phyloP scores from a whole-genome alignment of 2,888 invertebrate genomes.

The Charanyca ferruginea region DNA sequence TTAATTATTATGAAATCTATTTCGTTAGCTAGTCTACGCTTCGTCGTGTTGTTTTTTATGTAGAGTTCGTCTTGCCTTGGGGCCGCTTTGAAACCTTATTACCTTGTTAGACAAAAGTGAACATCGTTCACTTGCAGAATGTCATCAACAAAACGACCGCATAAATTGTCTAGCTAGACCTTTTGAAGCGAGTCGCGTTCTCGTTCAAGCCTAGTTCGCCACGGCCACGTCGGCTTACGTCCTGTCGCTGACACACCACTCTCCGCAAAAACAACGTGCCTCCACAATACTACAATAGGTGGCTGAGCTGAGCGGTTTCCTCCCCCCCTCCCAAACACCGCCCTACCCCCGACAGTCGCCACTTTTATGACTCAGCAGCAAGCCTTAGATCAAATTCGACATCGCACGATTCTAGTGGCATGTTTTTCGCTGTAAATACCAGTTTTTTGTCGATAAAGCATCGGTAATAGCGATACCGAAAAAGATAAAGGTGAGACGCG shows the following conservation, averaged over 20 bases:
- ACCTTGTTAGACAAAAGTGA: slow-evolving; percentile 59
- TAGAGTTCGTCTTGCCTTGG: slow-evolving; percentile 17
- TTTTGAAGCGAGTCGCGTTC: slow-evolving; percentile 72
- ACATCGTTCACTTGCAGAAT: slow-evolving; percentile 67
- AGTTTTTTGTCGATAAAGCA: slow-evolving; percentile 81
- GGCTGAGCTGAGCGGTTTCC: slow-evolving; percentile 84
- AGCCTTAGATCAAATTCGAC: slow-evolving; percentile 88
- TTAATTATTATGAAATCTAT: slow-evolving; percentile 53
- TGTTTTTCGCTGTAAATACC: slow-evolving; percentile 83
- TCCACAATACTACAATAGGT: slow-evolving; percentile 87
- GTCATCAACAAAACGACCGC: slow-evolving; percentile 68
- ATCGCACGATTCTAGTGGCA: slow-evolving; percentile 81
- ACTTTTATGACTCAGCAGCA: slow-evolving; percentile 87
- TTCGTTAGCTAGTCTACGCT: slow-evolving; percentile 4
- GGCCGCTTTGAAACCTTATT: slow-evolving; percentile 49
- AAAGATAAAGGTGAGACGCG: slow-evolving; percentile 78
- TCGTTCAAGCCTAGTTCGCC: slow-evolving; percentile 73
- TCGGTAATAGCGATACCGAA: slow-evolving; percentile 78
- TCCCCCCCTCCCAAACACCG: slow-evolving; percentile 66
- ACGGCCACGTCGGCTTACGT: slow-evolving; percentile 74
- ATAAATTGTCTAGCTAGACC: slow-evolving; percentile 75
- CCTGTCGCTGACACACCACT: slow-evolving; percentile 85
- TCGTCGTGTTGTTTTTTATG: slow-evolving; percentile 15
- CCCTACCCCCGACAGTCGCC: slow-evolving; percentile 71
- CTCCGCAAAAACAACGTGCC: slow-evolving; percentile 87